Conservation (phyloP, 1,140 invertebrate species). For the Zaprionus capensis region DNA sequence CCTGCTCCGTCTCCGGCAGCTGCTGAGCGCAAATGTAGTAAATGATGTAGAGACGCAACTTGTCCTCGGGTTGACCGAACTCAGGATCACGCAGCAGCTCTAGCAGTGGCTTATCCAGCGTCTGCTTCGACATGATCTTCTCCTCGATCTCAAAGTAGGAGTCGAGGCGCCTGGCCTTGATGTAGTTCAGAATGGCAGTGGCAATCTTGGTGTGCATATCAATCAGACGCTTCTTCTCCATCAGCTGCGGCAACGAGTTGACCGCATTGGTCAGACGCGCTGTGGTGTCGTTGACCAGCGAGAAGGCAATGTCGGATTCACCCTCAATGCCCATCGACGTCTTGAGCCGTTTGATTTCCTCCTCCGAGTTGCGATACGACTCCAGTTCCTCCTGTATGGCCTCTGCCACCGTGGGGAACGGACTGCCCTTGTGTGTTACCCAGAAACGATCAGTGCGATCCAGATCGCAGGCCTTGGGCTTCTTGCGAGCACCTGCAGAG, state of each 20-base stretch:
- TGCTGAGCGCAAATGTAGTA: constrained; percentile 94
- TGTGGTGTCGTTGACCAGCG: constrained; percentile 96
- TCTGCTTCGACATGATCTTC: constrained; percentile 95
- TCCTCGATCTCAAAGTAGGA: constrained; percentile 99
- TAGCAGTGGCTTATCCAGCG: constrained; percentile 90
- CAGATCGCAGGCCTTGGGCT: constrained; percentile 96
- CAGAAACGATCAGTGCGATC: constrained; percentile 96
- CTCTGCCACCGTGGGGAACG: constrained; percentile 98
- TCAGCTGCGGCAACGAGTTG: constrained; percentile 96
- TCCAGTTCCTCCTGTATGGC: constrained; percentile 99
- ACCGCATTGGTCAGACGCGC: constrained; percentile 97
- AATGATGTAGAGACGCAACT: constrained; percentile 97
- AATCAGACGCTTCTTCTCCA: constrained; percentile 98
- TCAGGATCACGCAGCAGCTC: constrained; percentile 94
- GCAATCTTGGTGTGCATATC: constrained; percentile 99
- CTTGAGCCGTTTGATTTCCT: constrained; percentile 98
- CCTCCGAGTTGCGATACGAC: constrained; percentile 95
- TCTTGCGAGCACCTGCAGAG: constrained; percentile 86
- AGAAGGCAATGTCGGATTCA: constrained; percentile 90
- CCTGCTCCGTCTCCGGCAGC: constrained; percentile 92
- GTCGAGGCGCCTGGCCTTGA: constrained; percentile 94
- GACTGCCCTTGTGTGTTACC: constrained; percentile 96
- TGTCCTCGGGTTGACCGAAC: constrained; percentile 95
- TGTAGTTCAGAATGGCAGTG: constrained; percentile 95
- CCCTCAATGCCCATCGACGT: constrained; percentile 94